Percentiles rank a stretch among this genome's conserved stretches.
Conservation (phyloP, 2,113 vertebrate genomes). For the Eclectus roratus region DNA sequence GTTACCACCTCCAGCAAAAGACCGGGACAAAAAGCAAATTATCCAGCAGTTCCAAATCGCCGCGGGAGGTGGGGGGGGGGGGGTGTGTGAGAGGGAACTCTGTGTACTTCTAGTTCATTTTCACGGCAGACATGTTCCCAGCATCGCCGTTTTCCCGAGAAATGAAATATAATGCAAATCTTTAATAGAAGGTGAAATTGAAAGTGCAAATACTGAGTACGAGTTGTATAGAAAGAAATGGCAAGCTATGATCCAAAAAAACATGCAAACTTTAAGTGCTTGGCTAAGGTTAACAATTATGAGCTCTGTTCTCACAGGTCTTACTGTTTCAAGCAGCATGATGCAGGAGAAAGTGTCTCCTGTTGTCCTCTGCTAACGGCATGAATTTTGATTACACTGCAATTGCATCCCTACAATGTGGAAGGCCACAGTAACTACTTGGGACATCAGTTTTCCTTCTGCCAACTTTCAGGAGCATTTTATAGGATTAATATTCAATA, state of each 20-base stretch:
- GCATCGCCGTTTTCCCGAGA: neutral
- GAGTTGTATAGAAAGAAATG: conserved; percentile 6
- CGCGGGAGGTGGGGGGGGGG: too few relatives aligned
- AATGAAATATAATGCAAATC: neutral
- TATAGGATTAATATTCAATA: conserved; percentile 69
- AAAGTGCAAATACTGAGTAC: neutral
- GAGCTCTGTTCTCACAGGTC: neutral
- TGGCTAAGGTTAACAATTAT: neutral
- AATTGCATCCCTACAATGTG: neutral
- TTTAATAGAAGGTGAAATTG: conserved; percentile 23
- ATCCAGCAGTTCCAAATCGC: too few relatives aligned
- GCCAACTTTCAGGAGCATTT: conserved; percentile 61
- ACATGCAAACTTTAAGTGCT: neutral
- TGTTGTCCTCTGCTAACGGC: conserved; percentile 50
- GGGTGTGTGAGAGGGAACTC: neutral
- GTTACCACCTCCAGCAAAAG: too few relatives aligned
- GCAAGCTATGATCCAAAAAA: neutral
- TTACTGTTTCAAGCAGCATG: conserved; percentile 30
- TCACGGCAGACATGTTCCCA: conserved; percentile 2
- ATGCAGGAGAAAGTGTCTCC: conserved; percentile 36
- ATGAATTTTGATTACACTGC: conserved; percentile 34
- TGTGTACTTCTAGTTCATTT: conserved; percentile 37
- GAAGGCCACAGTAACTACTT: conserved; percentile 30
- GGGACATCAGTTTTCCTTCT: conserved; percentile 54
- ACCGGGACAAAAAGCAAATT: too few relatives aligned